A percentile compares a stretch with the other conserved stretches of the same genome.
These are phyloP conservation scores for Paralichthys olivaceus DNA, from an alignment of 2,113 vertebrate genomes.

Conservation along the genomic window DNA sequence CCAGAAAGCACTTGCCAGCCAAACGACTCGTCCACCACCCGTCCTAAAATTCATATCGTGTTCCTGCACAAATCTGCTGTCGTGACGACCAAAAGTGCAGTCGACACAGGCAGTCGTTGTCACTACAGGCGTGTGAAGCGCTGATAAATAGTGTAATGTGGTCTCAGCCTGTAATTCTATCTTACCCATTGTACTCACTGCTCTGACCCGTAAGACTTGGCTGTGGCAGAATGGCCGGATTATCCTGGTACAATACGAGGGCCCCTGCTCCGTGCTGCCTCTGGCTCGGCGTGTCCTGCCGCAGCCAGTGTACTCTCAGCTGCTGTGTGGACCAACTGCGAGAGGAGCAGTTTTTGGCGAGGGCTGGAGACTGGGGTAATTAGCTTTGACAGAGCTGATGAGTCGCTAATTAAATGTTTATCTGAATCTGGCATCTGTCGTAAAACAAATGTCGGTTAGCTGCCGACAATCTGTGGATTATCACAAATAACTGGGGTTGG, in stretches of 20 bases:
- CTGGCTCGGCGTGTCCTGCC: conserved; percentile 7
- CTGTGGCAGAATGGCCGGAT: conserved; percentile 36
- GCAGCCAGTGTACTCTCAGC: conserved; percentile 43
- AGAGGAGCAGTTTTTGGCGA: conserved; percentile 58
- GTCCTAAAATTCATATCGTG: background rate
- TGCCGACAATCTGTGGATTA: conserved; percentile 73
- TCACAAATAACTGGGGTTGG: conserved; percentile 59
- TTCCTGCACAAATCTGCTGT: background rate
- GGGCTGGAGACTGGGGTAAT: conserved; percentile 60
- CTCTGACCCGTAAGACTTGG: conserved; percentile 12
- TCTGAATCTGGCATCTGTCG: conserved; percentile 78
- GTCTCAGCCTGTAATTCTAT: conserved; percentile 40
- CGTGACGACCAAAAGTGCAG: background rate
- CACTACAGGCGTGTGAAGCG: conserved; percentile 4
- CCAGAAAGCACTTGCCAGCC: background rate
- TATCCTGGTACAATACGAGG: conserved; percentile 5
- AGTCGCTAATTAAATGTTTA: conserved; percentile 81
- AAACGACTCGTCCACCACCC: background rate
- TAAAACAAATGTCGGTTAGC: conserved; percentile 74
- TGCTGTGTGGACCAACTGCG: conserved; percentile 48
- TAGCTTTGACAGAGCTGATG: conserved; percentile 77
- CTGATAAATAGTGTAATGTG: conserved; percentile 47
- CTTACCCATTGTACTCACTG: conserved; percentile 4
- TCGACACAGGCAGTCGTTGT: background rate
- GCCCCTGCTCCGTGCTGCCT: conserved; percentile 15